Conservation (phyloP, 92 coral and sea anemone genomes). For the Parazoanthus darwini region DNA sequence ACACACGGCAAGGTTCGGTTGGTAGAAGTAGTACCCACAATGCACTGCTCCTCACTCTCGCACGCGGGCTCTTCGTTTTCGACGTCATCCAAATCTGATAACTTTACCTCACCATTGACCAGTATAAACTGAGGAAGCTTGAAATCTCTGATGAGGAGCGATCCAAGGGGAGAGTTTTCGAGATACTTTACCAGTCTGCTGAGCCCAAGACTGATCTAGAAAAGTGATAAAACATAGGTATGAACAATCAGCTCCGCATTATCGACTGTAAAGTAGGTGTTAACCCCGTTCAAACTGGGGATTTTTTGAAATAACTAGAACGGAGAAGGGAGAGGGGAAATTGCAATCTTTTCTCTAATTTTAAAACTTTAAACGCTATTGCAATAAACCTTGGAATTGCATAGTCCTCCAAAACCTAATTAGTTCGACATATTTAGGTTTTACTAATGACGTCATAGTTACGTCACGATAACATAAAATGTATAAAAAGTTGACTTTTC, state of each 20-base stretch:
- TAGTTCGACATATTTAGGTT: no score
- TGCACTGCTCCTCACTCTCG: constrained; percentile 59
- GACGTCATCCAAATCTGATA: constrained; percentile 91
- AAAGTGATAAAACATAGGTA: neutral
- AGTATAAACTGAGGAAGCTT: constrained; percentile 84
- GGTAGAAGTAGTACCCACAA: constrained; percentile 60
- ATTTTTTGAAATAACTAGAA: no score
- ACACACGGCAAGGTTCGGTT: constrained; percentile 76
- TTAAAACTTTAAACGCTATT: no score
- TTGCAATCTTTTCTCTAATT: no score
- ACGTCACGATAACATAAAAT: no score
- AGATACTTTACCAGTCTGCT: constrained; percentile 72
- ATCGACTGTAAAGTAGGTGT: no score
- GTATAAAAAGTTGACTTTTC: no score
- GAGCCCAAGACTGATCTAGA: constrained; percentile 84
- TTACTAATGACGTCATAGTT: no score
- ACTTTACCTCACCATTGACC: constrained; percentile 83
- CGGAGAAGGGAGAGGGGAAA: no score
- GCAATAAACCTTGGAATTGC: no score
- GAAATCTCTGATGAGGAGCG: constrained; percentile 90
- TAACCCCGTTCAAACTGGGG: no score
- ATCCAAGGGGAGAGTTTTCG: constrained; percentile 82
- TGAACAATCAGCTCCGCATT: neutral
- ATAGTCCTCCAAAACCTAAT: no score
- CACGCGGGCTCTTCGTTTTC: constrained; percentile 87